These are phyloP conservation scores for Nomada ferruginata DNA, from an alignment of 2,888 invertebrate species.

Conservation along the genomic window DNA sequence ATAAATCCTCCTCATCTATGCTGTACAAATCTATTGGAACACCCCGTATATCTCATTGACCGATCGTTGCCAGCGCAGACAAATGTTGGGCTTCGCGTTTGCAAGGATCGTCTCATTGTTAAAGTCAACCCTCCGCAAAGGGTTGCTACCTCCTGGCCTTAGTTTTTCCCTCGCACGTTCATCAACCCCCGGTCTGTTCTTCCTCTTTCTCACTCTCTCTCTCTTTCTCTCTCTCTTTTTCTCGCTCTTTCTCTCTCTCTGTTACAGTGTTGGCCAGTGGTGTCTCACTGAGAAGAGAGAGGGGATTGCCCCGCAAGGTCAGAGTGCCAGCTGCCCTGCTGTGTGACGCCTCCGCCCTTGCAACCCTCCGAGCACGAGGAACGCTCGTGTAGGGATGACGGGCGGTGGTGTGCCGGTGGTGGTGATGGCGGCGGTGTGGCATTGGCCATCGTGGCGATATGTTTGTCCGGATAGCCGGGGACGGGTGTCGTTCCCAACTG, in stretches of 20 bases:
- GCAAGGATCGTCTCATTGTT: conserved; percentile 50
- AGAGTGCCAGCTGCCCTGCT: conserved; percentile 78
- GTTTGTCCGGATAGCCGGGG: conserved; percentile 76
- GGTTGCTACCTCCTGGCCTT: conserved; percentile 22
- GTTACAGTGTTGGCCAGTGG: conserved; percentile 81
- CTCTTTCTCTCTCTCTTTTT: conserved; percentile 70
- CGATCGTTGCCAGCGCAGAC: conserved; percentile 78
- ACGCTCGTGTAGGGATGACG: conserved; percentile 68
- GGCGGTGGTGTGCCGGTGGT: conserved; percentile 57
- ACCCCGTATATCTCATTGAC: not conserved
- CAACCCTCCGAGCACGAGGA: conserved; percentile 72
- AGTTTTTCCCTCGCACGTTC: conserved; percentile 35
- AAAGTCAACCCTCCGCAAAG: conserved; percentile 34
- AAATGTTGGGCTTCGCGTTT: conserved; percentile 66
- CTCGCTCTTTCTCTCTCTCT: conserved; percentile 77
- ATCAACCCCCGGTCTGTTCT: conserved; percentile 12
- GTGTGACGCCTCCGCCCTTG: conserved; percentile 72
- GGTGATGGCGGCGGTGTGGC: conserved; percentile 48
- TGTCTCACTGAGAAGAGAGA: conserved; percentile 81
- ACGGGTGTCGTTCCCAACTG: conserved; percentile 79
- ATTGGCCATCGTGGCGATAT: conserved; percentile 73
- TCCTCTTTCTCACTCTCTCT: conserved; percentile 29
- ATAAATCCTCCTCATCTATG: too few relatives aligned
- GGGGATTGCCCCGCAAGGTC: conserved; percentile 76
- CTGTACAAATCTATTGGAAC: too few relatives aligned